phyloP scores from a whole-genome alignment of 1,140 invertebrate genomes.

The Condylostylus longicornis region DNA sequence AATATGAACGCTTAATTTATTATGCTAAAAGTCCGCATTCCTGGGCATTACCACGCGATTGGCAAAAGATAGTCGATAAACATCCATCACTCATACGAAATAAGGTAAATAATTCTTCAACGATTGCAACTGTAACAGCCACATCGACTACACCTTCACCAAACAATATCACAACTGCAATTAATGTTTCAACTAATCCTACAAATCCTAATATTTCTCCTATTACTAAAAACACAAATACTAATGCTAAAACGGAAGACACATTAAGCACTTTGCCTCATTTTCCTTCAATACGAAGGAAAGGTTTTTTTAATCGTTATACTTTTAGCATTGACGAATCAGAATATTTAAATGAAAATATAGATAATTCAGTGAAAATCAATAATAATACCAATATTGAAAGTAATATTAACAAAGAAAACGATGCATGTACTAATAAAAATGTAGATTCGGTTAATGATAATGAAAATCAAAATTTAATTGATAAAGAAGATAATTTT shows the following conservation, averaged over 20 bases:
- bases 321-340: constrained; percentile 15
- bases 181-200: constrained; percentile 8
- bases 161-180: constrained; percentile 8
- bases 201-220: constrained; percentile 1
- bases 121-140: not conserved
- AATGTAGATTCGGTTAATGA: not conserved
- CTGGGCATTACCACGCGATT: constrained; percentile 23
- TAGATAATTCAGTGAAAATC: not conserved
- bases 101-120: constrained; percentile 20
- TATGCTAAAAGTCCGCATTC: constrained; percentile 28
- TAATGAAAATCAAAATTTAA: constrained; percentile 4
- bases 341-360: constrained; percentile 3
- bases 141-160: constrained; percentile 2
- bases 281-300: constrained; percentile 8
- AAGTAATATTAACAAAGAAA: not conserved
- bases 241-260: constrained; percentile 9
- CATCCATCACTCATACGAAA: constrained; percentile 26
- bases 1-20: constrained; percentile 27
- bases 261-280: constrained; percentile 5
- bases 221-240: constrained; percentile 3
- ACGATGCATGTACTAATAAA: not conserved
- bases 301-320: constrained; percentile 12
- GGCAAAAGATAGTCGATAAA: constrained; percentile 24
- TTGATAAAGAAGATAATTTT: not conserved
- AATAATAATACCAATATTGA: not conserved